phyloP scores from a whole-genome alignment of 2,797 vertebrate species.

The Acanthurus lineatus region DNA sequence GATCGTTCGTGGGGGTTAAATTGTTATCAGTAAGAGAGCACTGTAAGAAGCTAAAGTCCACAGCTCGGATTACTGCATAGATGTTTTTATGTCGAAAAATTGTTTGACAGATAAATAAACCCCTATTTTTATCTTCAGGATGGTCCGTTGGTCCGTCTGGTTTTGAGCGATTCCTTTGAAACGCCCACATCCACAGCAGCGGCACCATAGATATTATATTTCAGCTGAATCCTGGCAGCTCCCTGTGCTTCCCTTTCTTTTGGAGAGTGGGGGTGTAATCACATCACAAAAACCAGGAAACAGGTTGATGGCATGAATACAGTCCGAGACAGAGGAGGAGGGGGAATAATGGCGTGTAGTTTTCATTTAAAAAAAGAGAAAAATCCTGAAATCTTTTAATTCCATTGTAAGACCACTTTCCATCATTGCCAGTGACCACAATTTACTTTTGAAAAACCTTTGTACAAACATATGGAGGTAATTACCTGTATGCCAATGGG shows the following conservation, averaged over 20 bases:
- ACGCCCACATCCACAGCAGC: slow-evolving; percentile 4
- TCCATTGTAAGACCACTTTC: slow-evolving; percentile 29
- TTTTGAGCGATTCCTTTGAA: neutral
- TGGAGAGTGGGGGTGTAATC: slow-evolving; percentile 49
- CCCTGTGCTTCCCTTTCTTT: slow-evolving; percentile 23
- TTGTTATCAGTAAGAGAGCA: too few relatives aligned
- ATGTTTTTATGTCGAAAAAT: neutral
- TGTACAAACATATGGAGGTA: slow-evolving; percentile 42
- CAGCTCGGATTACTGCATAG: too few relatives aligned
- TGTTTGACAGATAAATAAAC: slow-evolving; percentile 12
- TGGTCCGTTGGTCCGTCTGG: neutral
- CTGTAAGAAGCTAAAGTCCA: neutral
- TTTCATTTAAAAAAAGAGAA: slow-evolving; percentile 32
- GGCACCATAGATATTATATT: slow-evolving; percentile 40
- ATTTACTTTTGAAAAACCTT: slow-evolving; percentile 13
- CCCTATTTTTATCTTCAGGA: slow-evolving; percentile 22
- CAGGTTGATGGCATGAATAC: slow-evolving; percentile 45
- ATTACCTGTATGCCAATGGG: slow-evolving; percentile 30
- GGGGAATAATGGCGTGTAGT: slow-evolving; percentile 12
- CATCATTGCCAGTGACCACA: slow-evolving; percentile 7
- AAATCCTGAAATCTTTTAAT: slow-evolving; percentile 43
- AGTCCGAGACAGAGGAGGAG: slow-evolving; percentile 12
- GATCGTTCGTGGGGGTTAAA: too few relatives aligned
- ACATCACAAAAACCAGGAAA: slow-evolving; percentile 60
- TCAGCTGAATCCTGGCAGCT: slow-evolving; percentile 26